These are phyloP conservation scores for Hydropsyche betteni DNA, from an alignment of 2,888 invertebrate genomes.

Conservation along the genomic window DNA sequence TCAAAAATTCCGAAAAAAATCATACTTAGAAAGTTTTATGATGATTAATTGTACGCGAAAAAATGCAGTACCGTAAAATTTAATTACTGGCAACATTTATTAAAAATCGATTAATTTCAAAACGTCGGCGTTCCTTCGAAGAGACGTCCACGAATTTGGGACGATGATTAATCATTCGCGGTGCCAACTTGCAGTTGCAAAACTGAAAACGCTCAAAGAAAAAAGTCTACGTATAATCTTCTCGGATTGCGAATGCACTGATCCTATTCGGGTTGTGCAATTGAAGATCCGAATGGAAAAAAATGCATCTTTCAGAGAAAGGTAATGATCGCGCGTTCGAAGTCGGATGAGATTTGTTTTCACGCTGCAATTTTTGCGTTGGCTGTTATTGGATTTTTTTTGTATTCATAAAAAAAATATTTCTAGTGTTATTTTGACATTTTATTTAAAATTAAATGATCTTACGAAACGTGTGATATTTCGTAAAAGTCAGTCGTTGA, in stretches of 20 bases:
- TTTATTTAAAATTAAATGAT: no score
- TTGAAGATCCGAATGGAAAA: neutral
- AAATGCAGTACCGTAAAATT: neutral
- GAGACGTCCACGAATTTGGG: neutral
- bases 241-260: no score
- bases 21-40: conserved; percentile 3
- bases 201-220: neutral
- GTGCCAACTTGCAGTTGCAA: conserved; percentile 3
- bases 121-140: neutral
- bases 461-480: no score
- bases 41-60: neutral
- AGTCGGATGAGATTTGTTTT: no score
- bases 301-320: no score
- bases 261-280: neutral
- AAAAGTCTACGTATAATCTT: no score
- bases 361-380: no score
- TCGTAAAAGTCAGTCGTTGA: no score
- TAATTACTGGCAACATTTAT: conserved; percentile 1
- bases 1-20: neutral
- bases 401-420: no score
- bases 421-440: no score
- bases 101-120: conserved; percentile 16
- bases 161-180: conserved; percentile 8
- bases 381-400: no score
- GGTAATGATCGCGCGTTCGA: no score